Conservation (phyloP, 2,888 invertebrate species). For the Deroplatys truncata region DNA sequence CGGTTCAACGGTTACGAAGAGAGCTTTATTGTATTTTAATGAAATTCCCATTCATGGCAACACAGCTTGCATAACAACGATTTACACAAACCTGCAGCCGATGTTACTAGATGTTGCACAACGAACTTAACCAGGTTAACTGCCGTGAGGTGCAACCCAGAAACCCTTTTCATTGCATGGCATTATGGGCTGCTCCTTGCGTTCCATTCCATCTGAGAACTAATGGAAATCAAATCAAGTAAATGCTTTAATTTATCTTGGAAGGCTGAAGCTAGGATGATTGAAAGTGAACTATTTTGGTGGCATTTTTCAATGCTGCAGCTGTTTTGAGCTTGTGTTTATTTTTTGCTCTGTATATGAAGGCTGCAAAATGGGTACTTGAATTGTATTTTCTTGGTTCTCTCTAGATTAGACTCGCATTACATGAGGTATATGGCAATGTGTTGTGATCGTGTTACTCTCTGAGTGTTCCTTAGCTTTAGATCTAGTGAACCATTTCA, state of each 20-base stretch:
- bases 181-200: constrained; percentile 13
- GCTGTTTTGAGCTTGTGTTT: background rate
- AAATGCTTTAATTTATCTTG: background rate
- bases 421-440: constrained; percentile 8
- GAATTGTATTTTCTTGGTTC: constrained; percentile 13
- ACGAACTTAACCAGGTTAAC: background rate
- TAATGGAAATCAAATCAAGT: constrained; percentile 12
- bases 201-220: constrained; percentile 4
- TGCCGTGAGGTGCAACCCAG: constrained; percentile 10
- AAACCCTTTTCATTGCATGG: constrained; percentile 10
- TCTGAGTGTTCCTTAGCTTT: constrained; percentile 4
- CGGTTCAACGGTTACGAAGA: background rate
- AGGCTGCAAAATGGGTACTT: background rate
- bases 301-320: background rate
- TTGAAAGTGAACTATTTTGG: background rate
- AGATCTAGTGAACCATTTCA: background rate
- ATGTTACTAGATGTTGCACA: constrained; percentile 4
- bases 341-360: background rate
- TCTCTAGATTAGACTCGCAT: constrained; percentile 6
- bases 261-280: background rate
- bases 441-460: constrained; percentile 12
- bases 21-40: background rate
- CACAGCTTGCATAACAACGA: constrained; percentile 1
- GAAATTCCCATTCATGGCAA: background rate
- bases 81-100: background rate